phyloP scores from a whole-genome alignment of 2,797 vertebrate species.

The Hydrophis major region DNA sequence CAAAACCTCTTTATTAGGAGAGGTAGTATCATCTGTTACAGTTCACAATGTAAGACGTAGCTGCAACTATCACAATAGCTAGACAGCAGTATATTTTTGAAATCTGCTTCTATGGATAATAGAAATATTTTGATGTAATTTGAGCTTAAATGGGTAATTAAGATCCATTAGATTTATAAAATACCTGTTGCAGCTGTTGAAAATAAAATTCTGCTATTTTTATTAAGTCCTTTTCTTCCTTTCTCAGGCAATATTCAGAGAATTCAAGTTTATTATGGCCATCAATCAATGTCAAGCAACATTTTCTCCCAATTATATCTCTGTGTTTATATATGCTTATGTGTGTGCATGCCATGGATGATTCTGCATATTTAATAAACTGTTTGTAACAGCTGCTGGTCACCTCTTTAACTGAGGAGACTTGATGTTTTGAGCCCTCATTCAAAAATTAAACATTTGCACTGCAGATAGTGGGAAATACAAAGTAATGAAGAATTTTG shows the following conservation, averaged over 20 bases:
- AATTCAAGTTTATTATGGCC: background rate
- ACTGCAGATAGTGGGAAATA: background rate
- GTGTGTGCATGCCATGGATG: background rate
- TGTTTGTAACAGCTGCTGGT: background rate
- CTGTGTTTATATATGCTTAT: background rate
- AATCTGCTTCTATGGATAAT: background rate
- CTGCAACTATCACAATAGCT: background rate
- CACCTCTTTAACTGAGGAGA: background rate
- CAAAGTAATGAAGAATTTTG: background rate
- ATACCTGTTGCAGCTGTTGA: background rate
- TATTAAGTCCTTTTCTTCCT: background rate
- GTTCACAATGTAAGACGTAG: background rate
- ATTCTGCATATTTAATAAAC: background rate
- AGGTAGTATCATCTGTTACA: background rate
- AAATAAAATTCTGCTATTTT: background rate
- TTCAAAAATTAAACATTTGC: background rate
- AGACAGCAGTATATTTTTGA: background rate
- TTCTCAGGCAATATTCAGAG: background rate
- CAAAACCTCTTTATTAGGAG: background rate
- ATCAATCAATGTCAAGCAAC: background rate
- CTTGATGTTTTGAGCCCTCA: background rate
- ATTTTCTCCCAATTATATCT: background rate
- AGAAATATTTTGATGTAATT: background rate
- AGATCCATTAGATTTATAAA: background rate
- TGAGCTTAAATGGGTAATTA: background rate